Evolutionary conservation across 1,140 invertebrate genomes (phyloP).

Genomic region (Eupeodes corollae): DNA sequence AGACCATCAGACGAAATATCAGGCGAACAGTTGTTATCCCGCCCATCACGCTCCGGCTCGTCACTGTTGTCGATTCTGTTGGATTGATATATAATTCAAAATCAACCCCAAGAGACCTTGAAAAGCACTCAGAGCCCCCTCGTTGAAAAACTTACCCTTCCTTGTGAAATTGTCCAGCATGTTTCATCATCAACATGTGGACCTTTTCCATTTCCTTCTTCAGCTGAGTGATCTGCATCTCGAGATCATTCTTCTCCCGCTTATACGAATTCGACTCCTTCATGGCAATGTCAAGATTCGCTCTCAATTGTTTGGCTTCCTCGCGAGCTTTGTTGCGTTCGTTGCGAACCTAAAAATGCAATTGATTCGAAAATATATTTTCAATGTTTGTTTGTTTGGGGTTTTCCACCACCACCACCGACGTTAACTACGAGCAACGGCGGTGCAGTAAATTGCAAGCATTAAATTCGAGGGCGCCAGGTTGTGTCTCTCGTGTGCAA

Average conservation of each 20-base stretch:
- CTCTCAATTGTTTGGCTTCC: constrained; percentile 68
- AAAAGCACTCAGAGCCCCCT: not conserved
- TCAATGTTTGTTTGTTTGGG: no score
- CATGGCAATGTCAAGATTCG: constrained; percentile 62
- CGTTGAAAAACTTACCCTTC: constrained; percentile 12
- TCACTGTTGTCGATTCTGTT: constrained; percentile 19
- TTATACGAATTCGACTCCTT: constrained; percentile 68
- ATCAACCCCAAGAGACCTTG: constrained; percentile 1
- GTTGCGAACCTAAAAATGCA: constrained; percentile 51
- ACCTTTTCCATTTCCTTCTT: constrained; percentile 71
- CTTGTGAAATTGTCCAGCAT: constrained; percentile 52
- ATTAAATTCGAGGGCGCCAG: no score
- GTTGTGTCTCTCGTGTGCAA: no score
- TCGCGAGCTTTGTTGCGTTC: constrained; percentile 80
- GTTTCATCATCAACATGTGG: constrained; percentile 53
- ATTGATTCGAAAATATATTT: not conserved
- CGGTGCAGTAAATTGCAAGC: no score
- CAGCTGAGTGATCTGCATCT: constrained; percentile 66
- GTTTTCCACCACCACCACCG: no score
- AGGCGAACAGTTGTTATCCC: constrained; percentile 28
- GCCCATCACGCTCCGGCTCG: constrained; percentile 28
- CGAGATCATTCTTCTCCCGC: constrained; percentile 68
- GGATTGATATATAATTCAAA: not conserved
- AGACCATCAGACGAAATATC: constrained; percentile 36
- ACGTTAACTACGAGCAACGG: no score